Evolutionary conservation across 2,113 vertebrate genomes (phyloP), one percentile per base, ranked within the genome.

Genomic region (Nannobrachium achirus): DNA sequence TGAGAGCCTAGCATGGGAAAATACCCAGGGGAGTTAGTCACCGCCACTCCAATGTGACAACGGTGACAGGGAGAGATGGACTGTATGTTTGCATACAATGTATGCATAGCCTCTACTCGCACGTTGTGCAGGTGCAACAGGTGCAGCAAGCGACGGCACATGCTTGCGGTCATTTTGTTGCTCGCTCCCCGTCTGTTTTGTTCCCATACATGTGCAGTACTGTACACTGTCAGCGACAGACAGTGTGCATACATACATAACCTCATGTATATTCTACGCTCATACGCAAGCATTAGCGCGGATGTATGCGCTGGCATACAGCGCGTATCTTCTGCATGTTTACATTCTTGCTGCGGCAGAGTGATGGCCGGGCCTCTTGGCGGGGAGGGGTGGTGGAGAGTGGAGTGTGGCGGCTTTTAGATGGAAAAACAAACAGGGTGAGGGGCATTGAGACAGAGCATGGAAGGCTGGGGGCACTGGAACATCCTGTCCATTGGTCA

Each of bases 11-110:
- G 48, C 64, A 62, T 66, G 56, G 66, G 62, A 63, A 67, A 46
- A 46, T n/a, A n/a, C 39, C 49, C 44, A 40, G 52, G 52, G 45
- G 58, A 7, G 15, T 72, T 53, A 66, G 57, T 8, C 45, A 48
- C 11, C 11, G 13, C 11, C 45, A 48, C n/a, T n/a, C 45, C 45
- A 13, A 14, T 5, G 5, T 48, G 45, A 14, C 45, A 48, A 13
- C 25, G n/a, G 45, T n/a, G 13, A n/a, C 45, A n/a, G n/a, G 11
- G 45, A n/a, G 14, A 48, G 45, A 48, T 2, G 11, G 11, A 48
- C 11, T 5, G n/a, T 48, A 14, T 48, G 14, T 48, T 11, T n/a
- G 11, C 45, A 44, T 10, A 11, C 42, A 44, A 10, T n/a, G 11
- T 14, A 44, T 10, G 42, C 42, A 44, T 11, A 44, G 11, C 42